Base-by-base conservation (phyloP, 2,797 vertebrate genomes). In the Natrix natrix region DNA sequence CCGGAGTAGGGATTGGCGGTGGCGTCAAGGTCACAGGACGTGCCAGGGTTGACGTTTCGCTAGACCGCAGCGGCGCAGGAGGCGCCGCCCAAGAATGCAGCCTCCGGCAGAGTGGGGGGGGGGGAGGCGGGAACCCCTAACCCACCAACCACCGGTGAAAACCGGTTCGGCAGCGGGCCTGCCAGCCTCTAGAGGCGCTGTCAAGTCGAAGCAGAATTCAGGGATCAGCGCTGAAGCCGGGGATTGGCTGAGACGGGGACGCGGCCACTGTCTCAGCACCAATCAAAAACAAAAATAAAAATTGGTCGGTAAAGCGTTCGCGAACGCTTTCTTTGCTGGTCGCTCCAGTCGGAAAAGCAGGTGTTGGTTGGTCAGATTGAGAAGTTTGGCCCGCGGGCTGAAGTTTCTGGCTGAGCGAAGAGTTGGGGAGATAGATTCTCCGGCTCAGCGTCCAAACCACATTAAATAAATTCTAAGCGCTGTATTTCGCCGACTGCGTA, bases 11-110 rank as follows among this genome's bases (percentile, higher is more conserved):
- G 98, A 98, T 98, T 97, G 97, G 97, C 97, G 95, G 97, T 98
- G 98, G 98, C 98, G 98, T 98, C 98, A 98, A 98, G 98, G 98
- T 99, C 98, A 98, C 96, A 97, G 97, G 97, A 98, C 97, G 96
- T 95, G 96, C 98, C 94, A 93, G 61, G 98, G 98, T 97, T 97
- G 98, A 98, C 95, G 97, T 97, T 98, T 97, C 93, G 17, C 94
- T 22, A 95, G 95, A 96, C 17, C 94, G 20, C 90, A 17, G n/a
- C 95, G 97, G 98, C 98, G 98, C 98, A 98, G 97, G n/a, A 43
- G 95, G 91, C 92, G 87, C 0, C 0, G 86, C 88, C 93, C 96
- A 93, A 92, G 96, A 96, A 89, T 93, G 95, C 94, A 56, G 56
- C 91, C 93, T 88, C 52, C 14, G 60, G 92, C 26, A 26, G 32